Conservation (phyloP, 2,888 invertebrate genomes). For the Plebejus anna region DNA sequence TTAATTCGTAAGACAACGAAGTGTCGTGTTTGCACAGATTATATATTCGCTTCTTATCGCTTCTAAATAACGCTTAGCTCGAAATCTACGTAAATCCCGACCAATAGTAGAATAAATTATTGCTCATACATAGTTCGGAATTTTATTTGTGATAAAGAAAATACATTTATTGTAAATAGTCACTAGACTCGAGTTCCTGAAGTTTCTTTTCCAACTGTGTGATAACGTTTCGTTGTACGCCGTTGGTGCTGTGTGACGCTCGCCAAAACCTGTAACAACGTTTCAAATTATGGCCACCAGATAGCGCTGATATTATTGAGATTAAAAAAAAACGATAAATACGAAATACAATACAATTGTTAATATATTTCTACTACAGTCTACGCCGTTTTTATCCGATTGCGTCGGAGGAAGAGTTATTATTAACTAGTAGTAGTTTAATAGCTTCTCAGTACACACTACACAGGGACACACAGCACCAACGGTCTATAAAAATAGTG, state of each 20-base stretch:
- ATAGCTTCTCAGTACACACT: background rate
- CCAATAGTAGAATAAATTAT: slow-evolving; percentile 71
- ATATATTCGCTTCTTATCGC: slow-evolving; percentile 30
- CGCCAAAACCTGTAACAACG: background rate
- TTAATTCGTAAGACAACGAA: slow-evolving; percentile 32
- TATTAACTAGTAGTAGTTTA: background rate
- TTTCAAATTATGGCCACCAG: background rate
- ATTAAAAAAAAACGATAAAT: background rate
- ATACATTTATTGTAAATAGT: slow-evolving; percentile 57
- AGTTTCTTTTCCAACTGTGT: slow-evolving; percentile 45
- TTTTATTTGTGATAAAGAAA: slow-evolving; percentile 74
- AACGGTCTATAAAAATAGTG: slow-evolving; percentile 40
- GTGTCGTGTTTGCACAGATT: slow-evolving; percentile 30
- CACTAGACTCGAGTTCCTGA: slow-evolving; percentile 59
- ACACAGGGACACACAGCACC: slow-evolving; percentile 14
- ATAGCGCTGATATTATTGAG: background rate
- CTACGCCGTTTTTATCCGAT: background rate
- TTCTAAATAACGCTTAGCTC: slow-evolving; percentile 35
- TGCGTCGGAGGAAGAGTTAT: background rate
- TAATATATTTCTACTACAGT: too few species aligned
- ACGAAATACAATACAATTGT: background rate
- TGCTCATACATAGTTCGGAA: slow-evolving; percentile 73
- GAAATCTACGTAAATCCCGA: slow-evolving; percentile 53
- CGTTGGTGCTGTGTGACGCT: background rate
- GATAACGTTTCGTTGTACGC: slow-evolving; percentile 39